These are phyloP conservation scores for Periophthalmus modestus DNA, from an alignment of 2,113 vertebrate genomes.

Conservation along the genomic window DNA sequence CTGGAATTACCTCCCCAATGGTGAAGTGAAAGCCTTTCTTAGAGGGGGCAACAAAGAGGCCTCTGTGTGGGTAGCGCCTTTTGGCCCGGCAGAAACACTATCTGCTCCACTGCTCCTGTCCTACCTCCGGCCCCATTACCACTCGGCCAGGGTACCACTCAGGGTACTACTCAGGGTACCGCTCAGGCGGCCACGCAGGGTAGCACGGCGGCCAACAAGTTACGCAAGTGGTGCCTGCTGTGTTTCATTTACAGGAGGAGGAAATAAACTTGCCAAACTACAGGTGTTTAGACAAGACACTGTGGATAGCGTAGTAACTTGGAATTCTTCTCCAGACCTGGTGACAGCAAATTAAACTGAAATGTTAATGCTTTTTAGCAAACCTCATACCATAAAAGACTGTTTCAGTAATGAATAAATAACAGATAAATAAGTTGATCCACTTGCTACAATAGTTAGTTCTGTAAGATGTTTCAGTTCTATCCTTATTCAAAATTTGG, in stretches of 20 bases:
- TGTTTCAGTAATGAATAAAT: too few relatives aligned
- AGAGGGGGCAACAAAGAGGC: constrained; percentile 73
- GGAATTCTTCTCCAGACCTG: too few relatives aligned
- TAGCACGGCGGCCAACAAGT: constrained; percentile 38
- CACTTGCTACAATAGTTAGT: too few relatives aligned
- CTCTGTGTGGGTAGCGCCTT: constrained; percentile 72
- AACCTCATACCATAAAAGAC: too few relatives aligned
- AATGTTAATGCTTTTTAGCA: too few relatives aligned
- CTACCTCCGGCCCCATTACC: constrained; percentile 60
- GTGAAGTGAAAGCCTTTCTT: constrained; percentile 70
- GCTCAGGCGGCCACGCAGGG: constrained; percentile 34
- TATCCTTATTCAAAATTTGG: not conserved
- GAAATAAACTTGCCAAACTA: not conserved
- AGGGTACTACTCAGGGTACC: constrained; percentile 32
- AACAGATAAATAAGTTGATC: too few relatives aligned
- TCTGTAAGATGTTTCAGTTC: too few relatives aligned
- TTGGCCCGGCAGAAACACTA: constrained; percentile 74
- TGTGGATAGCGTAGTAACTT: too few relatives aligned
- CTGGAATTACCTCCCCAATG: constrained; percentile 70
- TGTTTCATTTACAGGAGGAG: constrained; percentile 27
- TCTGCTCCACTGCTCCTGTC: constrained; percentile 65
- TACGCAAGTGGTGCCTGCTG: constrained; percentile 40
- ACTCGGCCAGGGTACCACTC: constrained; percentile 64
- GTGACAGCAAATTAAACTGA: too few relatives aligned
- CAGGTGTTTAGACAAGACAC: not conserved